Evolutionary conservation across 2,888 invertebrate species (phyloP).

Genomic region (Acronicta alni): DNA sequence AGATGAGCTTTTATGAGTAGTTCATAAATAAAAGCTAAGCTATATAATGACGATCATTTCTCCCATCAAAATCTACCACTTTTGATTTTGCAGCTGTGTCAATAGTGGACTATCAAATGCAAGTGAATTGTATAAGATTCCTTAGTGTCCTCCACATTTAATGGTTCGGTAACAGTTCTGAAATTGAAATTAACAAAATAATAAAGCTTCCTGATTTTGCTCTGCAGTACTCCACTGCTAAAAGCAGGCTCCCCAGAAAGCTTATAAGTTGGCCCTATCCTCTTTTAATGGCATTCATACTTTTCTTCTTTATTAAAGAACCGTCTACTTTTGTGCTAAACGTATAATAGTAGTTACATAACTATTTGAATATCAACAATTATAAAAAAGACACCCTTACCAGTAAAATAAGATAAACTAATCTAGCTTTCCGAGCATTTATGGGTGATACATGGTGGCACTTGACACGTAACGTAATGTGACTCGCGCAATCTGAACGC

Average conservation of each 20-base stretch:
- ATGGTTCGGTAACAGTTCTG: conserved; percentile 19
- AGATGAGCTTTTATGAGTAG: no score
- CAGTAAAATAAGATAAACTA: conserved; percentile 13
- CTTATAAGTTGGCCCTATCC: no score
- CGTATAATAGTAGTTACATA: no score
- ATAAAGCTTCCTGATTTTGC: no score
- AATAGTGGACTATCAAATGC: not conserved
- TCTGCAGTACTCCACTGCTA: no score
- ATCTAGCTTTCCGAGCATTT: not conserved
- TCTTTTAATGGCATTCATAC: no score
- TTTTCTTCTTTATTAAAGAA: no score
- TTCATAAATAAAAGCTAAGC: not conserved
- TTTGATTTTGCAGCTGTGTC: not conserved
- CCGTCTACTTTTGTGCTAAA: no score
- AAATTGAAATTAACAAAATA: conserved; percentile 8
- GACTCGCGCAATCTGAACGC: not conserved
- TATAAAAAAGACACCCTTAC: conserved; percentile 6
- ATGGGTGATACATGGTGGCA: conserved; percentile 12
- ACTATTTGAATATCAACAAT: no score
- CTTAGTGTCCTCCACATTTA: conserved; percentile 18
- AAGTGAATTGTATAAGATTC: conserved; percentile 11
- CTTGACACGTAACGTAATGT: conserved; percentile 3
- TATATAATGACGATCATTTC: conserved; percentile 9
- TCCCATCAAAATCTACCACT: not conserved
- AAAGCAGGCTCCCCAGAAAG: no score